Evolutionary conservation across 2,888 invertebrate species (phyloP).

Genomic region (Taphrorychus bicolor): DNA sequence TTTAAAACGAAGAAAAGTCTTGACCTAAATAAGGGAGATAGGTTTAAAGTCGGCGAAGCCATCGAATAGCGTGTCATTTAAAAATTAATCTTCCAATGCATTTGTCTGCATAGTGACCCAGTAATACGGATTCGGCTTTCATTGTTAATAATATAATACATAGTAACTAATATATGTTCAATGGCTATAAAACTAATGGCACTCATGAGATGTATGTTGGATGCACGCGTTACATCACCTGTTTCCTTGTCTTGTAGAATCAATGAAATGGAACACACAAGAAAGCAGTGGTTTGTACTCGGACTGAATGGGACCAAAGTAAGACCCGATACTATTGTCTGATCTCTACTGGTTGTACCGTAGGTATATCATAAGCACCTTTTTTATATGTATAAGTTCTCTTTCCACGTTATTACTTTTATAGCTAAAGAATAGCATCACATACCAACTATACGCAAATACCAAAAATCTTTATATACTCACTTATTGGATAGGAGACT

Average conservation of each 20-base stretch:
- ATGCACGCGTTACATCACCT: background rate
- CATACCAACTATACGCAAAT: background rate
- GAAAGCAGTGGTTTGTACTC: slow-evolving; percentile 7
- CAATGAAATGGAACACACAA: slow-evolving; percentile 15
- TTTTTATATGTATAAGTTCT: background rate
- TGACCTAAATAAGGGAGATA: slow-evolving; percentile 46
- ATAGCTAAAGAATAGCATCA: no score
- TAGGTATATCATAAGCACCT: background rate
- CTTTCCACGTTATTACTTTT: background rate
- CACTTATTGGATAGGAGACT: slow-evolving; percentile 27
- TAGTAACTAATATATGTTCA: background rate
- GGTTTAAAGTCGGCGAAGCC: slow-evolving; percentile 25
- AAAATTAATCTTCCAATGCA: slow-evolving; percentile 43
- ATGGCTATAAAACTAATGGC: background rate
- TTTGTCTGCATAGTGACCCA: background rate
- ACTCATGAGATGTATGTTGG: background rate
- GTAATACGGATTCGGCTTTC: background rate
- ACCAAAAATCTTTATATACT: slow-evolving; percentile 21
- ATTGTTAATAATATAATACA: background rate
- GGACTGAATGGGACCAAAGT: background rate
- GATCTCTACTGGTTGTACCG: background rate
- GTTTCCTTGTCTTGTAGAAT: slow-evolving; percentile 19
- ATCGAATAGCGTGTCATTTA: slow-evolving; percentile 47
- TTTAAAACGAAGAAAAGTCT: slow-evolving; percentile 30
- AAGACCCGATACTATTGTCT: background rate